Conservation (phyloP, 2,113 vertebrate species). For the Ailuropoda melanoleuca region DNA sequence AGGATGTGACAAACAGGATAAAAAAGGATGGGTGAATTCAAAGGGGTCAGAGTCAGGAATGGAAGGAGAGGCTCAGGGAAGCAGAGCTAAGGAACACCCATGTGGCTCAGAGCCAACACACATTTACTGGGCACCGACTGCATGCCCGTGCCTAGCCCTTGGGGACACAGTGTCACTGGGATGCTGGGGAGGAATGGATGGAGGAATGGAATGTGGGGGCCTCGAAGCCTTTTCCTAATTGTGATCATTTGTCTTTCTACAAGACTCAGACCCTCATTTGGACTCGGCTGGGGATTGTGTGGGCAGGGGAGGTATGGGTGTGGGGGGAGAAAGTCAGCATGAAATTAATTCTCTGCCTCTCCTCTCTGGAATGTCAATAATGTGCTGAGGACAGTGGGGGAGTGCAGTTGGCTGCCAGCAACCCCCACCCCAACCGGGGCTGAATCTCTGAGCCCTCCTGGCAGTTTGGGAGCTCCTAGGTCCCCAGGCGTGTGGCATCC, state of each 20-base stretch:
- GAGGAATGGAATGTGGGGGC: slow-evolving; percentile 8
- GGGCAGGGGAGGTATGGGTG: slow-evolving; percentile 36
- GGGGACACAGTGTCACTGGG: neutral
- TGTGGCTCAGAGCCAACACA: neutral
- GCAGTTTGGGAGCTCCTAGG: neutral
- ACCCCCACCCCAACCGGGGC: slow-evolving; percentile 76
- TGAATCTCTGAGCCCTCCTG: neutral
- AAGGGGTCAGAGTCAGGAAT: neutral
- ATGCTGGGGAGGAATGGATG: neutral
- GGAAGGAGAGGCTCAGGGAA: neutral
- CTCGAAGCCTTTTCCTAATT: slow-evolving; percentile 30
- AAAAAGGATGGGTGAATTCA: neutral
- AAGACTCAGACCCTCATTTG: slow-evolving; percentile 65
- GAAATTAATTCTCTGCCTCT: slow-evolving; percentile 85
- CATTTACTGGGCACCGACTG: neutral
- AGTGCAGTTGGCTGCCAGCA: slow-evolving; percentile 82
- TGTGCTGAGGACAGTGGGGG: slow-evolving; percentile 83
- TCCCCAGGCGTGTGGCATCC: neutral
- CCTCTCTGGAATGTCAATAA: slow-evolving; percentile 87
- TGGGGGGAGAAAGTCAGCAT: slow-evolving; percentile 64
- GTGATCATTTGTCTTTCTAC: slow-evolving; percentile 61
- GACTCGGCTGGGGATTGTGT: slow-evolving; percentile 24
- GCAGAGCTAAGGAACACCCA: neutral
- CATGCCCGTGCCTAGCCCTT: neutral
- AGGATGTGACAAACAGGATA: neutral